Percentiles rank a stretch among this genome's conserved stretches.
Evolutionary conservation across 2,797 vertebrate species (phyloP).

Genomic region (Yasuhikotakia modesta): DNA sequence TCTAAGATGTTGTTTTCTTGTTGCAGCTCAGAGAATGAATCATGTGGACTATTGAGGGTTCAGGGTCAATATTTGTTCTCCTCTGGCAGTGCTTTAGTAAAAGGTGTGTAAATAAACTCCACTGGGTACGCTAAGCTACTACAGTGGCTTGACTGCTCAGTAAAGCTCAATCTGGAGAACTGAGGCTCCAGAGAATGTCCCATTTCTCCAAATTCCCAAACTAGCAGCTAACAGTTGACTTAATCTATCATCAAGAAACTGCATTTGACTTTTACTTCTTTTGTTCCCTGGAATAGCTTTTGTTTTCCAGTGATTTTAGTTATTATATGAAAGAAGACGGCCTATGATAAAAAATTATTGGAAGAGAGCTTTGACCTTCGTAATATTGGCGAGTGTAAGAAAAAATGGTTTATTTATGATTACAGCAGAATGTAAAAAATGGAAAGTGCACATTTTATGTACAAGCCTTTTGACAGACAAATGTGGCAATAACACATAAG

Average conservation of each 20-base stretch:
- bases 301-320: conserved; percentile 30
- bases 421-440: conserved; percentile 1
- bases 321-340: conserved; percentile 18
- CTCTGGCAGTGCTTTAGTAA: conserved; percentile 14
- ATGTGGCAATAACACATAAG: not conserved
- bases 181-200: conserved; percentile 40
- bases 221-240: conserved; percentile 38
- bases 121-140: conserved; percentile 44
- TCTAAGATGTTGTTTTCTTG: conserved; percentile 15
- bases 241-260: conserved; percentile 35
- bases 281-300: conserved; percentile 36
- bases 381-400: not conserved
- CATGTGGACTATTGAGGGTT: conserved; percentile 1
- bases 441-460: not conserved
- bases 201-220: conserved; percentile 50
- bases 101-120: conserved; percentile 9
- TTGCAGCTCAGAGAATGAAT: conserved; percentile 17
- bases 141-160: conserved; percentile 9
- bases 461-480: not conserved
- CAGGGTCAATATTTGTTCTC: conserved; percentile 25
- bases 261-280: conserved; percentile 43
- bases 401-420: not conserved
- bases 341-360: conserved; percentile 5
- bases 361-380: conserved; percentile 9
- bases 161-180: conserved; percentile 2